Evolutionary conservation across 2,113 vertebrate species (phyloP).

Genomic region (Proterorhinus semilunaris): DNA sequence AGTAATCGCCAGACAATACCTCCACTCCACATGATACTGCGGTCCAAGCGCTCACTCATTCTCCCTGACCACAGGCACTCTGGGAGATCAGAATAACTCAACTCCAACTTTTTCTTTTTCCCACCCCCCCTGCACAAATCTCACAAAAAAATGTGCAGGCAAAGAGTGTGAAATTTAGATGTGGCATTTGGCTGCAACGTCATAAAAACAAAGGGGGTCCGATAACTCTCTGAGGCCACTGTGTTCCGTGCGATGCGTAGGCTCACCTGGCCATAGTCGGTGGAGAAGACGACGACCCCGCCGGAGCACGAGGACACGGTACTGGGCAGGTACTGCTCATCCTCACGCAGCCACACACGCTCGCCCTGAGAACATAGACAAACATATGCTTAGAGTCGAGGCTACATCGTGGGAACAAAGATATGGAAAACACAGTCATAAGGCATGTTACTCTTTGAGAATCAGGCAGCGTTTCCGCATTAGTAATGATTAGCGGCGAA

Average conservation of each 20-base stretch:
- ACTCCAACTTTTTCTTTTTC: no score
- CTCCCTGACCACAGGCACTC: background rate
- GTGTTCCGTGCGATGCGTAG: background rate
- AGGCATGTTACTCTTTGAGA: background rate
- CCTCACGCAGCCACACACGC: conserved; percentile 92
- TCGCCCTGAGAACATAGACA: conserved; percentile 79
- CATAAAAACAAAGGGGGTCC: no score
- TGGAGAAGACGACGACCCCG: conserved; percentile 86
- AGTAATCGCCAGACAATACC: conserved; percentile 9
- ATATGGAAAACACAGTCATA: background rate
- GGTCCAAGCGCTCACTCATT: background rate
- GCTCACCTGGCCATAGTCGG: conserved; percentile 89
- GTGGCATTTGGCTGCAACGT: no score
- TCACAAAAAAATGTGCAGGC: no score
- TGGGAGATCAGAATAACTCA: no score
- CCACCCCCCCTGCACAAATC: no score
- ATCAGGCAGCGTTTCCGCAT: no score
- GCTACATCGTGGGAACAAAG: background rate
- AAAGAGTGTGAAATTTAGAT: no score
- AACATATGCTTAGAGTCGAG: background rate
- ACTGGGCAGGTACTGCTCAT: conserved; percentile 89
- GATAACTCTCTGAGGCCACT: no score
- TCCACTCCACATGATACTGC: background rate
- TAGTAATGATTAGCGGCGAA: no score
- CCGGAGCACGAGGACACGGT: conserved; percentile 90